These are phyloP conservation scores for Herminia tarsipennalis DNA, from an alignment of 2,888 invertebrate genomes.

Conservation along the genomic window DNA sequence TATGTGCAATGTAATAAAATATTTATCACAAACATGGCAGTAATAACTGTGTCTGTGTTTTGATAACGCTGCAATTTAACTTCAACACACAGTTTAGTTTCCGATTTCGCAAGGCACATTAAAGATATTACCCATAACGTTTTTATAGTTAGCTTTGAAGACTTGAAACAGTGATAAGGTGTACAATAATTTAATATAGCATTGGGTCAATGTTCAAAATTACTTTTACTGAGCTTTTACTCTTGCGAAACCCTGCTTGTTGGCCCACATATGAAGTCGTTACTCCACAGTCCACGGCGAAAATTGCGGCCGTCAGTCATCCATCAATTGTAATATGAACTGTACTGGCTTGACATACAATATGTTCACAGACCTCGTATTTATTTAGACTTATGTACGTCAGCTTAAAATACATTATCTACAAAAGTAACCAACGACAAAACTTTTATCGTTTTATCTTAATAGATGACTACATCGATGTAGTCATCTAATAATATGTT, in stretches of 20 bases:
- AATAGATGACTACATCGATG: no score
- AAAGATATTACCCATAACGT: conserved; percentile 8
- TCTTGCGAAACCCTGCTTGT: conserved; percentile 50
- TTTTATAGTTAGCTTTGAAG: conserved; percentile 4
- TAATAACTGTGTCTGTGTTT: conserved; percentile 1
- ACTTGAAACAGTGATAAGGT: conserved; percentile 4
- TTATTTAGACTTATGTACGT: not conserved
- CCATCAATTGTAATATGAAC: conserved; percentile 46
- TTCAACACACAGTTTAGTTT: not conserved
- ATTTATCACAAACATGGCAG: not conserved
- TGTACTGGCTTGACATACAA: conserved; percentile 27
- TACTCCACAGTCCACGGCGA: conserved; percentile 32
- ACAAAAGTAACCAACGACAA: no score
- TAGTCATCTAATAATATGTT: no score
- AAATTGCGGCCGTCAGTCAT: conserved; percentile 45
- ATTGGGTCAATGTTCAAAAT: conserved; percentile 19
- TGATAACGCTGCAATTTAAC: conserved; percentile 4
- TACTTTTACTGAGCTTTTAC: conserved; percentile 54
- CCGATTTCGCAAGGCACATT: not conserved
- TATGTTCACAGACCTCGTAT: conserved; percentile 7
- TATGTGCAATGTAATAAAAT: no score
- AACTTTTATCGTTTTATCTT: no score
- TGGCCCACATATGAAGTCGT: conserved; percentile 56
- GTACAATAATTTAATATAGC: conserved; percentile 9
- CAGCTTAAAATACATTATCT: no score